Percentiles rank a stretch among this genome's conserved stretches.
phyloP scores from a whole-genome alignment of 2,113 vertebrate genomes.

The Myiozetetes cayanensis region DNA sequence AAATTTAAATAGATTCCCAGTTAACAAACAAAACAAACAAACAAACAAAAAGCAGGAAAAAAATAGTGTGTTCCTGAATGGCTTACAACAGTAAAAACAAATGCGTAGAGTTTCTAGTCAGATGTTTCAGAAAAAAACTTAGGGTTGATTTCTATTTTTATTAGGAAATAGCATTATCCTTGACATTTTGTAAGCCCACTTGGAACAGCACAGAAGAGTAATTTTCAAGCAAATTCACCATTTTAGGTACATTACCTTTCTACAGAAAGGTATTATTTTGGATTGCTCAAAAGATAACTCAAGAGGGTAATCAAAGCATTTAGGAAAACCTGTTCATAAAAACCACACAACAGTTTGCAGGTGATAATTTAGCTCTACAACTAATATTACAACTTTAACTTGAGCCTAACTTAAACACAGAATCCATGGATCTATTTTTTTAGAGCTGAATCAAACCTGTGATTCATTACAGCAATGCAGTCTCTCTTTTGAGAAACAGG shows the following conservation, averaged over 20 bases:
- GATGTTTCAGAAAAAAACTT: neutral
- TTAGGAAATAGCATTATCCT: neutral
- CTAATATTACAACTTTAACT: neutral
- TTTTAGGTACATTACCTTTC: neutral
- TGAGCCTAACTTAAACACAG: neutral
- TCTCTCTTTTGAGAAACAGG: neutral
- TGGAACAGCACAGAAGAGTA: neutral
- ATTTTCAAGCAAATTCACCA: neutral
- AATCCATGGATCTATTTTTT: neutral
- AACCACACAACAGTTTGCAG: neutral
- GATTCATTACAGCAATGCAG: neutral
- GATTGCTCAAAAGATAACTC: neutral
- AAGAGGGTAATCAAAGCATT: neutral
- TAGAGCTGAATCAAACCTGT: neutral
- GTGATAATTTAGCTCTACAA: neutral
- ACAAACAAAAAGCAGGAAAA: neutral
- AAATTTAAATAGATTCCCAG: neutral
- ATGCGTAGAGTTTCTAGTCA: neutral
- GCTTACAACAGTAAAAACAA: neutral
- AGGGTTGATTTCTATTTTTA: neutral
- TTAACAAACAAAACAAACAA: neutral
- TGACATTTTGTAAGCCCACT: neutral
- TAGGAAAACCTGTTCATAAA: neutral
- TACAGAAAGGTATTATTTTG: neutral
- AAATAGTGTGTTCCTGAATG: neutral